Conservation (phyloP, 2,797 vertebrate genomes). For the Salmo trutta region DNA sequence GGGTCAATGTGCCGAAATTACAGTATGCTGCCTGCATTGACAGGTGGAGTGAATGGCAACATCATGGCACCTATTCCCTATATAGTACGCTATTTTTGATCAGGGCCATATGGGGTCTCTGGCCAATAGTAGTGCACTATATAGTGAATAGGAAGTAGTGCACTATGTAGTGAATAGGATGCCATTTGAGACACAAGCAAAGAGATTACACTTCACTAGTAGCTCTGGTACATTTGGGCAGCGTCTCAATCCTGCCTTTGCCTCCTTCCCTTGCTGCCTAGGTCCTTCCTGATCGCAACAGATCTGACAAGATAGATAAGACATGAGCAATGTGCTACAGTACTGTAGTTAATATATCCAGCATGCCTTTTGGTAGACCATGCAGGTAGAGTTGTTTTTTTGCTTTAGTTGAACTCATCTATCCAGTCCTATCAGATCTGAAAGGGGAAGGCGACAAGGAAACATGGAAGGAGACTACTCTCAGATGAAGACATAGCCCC, state of each 20-base stretch:
- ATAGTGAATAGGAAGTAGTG: too few species aligned
- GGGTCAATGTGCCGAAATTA: constrained; percentile 62
- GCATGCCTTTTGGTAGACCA: background rate
- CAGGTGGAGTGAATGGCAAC: constrained; percentile 41
- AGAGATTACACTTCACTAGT: constrained; percentile 58
- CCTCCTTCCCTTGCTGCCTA: constrained; percentile 51
- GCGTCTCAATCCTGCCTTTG: constrained; percentile 62
- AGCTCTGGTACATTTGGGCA: constrained; percentile 45
- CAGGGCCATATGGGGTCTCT: too few species aligned
- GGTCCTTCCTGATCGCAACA: background rate
- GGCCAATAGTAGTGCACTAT: too few species aligned
- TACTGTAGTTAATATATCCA: background rate
- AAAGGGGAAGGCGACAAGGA: background rate
- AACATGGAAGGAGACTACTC: constrained; percentile 1
- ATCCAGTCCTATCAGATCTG: background rate
- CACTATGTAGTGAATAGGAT: too few species aligned
- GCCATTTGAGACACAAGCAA: too few species aligned
- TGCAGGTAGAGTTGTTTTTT: background rate
- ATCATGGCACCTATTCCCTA: too few species aligned
- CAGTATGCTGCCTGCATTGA: constrained; percentile 51
- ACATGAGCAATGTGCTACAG: constrained; percentile 4
- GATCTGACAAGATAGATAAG: background rate
- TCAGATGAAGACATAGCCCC: constrained; percentile 25
- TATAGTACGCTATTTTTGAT: too few species aligned
- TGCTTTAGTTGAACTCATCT: background rate